Evolutionary conservation across 2,888 invertebrate species (phyloP), one percentile per base, ranked within the genome.

Genomic region (Apamea monoglypha): DNA sequence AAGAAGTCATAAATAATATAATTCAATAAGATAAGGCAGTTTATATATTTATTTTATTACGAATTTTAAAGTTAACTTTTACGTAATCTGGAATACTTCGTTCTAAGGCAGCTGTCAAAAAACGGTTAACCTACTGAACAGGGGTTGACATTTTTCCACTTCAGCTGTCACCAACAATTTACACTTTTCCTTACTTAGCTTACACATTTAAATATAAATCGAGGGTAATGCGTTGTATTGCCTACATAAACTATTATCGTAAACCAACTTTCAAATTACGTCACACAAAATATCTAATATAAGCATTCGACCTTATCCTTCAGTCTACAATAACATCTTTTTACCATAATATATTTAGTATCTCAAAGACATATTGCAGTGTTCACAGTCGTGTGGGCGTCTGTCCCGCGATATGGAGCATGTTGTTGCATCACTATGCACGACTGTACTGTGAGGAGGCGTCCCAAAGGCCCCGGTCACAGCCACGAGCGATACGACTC

Each of bases 361-460:
- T 72, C 25, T 25, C 47, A 70, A 78, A 70, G 21, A 47, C 12
- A 84, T 72, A 75, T 68, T 81, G 64, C 81, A 84, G 21, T 63
- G 32, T 78, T 69, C 25, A 3, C 50, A 56, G 8, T 29, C 3
- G 21, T 29, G 74, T 64, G 59, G 73, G 71, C 32, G 64, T 25
- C 29, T 59, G 7, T 59, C 25, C 36, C 16, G 14, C n/a, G 8
- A 25, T 59, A 74, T 25, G 8, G 14, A n/a, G 14, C 59, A 91
- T 89, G 78, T 73, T 89, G 89, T 90, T 91, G 91, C 92, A 94
- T 93, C 87, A 91, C 90, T 91, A 92, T 93, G 91, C 91, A 91
- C 89, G 90, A 89, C 88, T 90, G 84, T 90, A 91, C 90, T 90
- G 87, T 87, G 85, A 21, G 76, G 73, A 82, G 82, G 78, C 80